Evolutionary conservation across 1,140 invertebrate genomes (phyloP), one percentile per base, ranked within the genome.

Genomic region (Berghia stephanieae): DNA sequence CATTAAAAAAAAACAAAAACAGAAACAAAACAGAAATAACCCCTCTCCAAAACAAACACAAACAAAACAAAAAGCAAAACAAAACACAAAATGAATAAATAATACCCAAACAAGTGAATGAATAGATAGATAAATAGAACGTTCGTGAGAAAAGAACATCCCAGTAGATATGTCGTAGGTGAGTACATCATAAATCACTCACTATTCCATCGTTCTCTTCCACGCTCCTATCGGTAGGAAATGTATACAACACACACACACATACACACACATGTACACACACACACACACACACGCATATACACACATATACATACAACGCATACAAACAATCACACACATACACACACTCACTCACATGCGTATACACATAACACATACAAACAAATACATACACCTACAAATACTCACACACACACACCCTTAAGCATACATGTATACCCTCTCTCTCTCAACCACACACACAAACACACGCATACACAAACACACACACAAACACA

Each of bases 351-450:
- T 16, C 66, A 38, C 38, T 38, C 66, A 38, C 38, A 36, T n/a
- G 43, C 66, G 43, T 40, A 68, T n/a, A 24, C 24, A 24, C 24
- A 24, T 10, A 24, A 60, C 57, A 60, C 57, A 60, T 34, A 60
- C 57, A 60, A 24, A 60, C 57, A 60, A 24, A 60, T 8, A 60
- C 57, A 60, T 34, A 60, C 8, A 60, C 57, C 24, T 34, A 60
- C 57, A 60, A 24, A 60, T 8, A 60, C 57, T 27, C 57, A 60
- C 57, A 60, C 57, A 60, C 21, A 60, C 57, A 60, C 57, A 60
- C 57, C 24, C 57, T 27, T 24, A 60, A 24, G 36, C 57, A 60
- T 1, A 60, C 1, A 2, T 34, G 36, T 34, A 60, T 34, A 2
- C 57, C 24, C 57, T 27, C 57, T 52, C 24, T 21, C 57, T 60